These are phyloP conservation scores for Diceros bicornis DNA, from an alignment of 2,797 vertebrate species.

Conservation along the genomic window DNA sequence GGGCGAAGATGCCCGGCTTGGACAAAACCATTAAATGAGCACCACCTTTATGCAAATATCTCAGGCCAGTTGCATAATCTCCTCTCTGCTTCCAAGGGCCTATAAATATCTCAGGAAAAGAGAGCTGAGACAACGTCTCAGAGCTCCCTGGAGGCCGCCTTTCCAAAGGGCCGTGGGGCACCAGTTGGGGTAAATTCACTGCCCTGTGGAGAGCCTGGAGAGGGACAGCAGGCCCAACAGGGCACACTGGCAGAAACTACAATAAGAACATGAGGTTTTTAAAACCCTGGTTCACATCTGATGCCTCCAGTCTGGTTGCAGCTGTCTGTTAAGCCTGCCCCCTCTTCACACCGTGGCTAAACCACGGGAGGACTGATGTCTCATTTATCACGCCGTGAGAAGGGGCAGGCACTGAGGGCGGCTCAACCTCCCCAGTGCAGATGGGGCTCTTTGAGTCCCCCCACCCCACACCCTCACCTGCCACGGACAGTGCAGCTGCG, in stretches of 20 bases:
- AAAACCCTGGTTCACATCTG: background rate
- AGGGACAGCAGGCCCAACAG: background rate
- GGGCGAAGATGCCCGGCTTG: background rate
- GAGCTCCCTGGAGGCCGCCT: conserved; percentile 43
- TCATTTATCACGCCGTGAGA: background rate
- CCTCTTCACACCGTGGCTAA: conserved; percentile 66
- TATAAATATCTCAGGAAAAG: conserved; percentile 70
- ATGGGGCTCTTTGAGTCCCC: conserved; percentile 48
- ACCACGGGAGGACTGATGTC: conserved; percentile 66
- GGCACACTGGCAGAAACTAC: background rate
- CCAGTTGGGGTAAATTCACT: background rate
- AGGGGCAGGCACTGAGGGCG: conserved; percentile 64
- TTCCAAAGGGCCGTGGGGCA: conserved; percentile 12
- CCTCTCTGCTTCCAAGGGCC: background rate
- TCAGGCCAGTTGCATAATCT: conserved; percentile 8
- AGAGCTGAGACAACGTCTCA: background rate
- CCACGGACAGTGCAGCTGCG: background rate
- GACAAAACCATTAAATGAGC: background rate
- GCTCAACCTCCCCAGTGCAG: conserved; percentile 72
- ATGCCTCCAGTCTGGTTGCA: conserved; percentile 50
- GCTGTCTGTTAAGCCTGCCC: conserved; percentile 55
- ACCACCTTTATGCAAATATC: conserved; percentile 40
- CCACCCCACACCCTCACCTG: background rate
- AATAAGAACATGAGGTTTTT: background rate
- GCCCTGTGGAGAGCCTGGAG: background rate